Conservation (phyloP, 1,140 invertebrate genomes). For the Heliothis subflexa region DNA sequence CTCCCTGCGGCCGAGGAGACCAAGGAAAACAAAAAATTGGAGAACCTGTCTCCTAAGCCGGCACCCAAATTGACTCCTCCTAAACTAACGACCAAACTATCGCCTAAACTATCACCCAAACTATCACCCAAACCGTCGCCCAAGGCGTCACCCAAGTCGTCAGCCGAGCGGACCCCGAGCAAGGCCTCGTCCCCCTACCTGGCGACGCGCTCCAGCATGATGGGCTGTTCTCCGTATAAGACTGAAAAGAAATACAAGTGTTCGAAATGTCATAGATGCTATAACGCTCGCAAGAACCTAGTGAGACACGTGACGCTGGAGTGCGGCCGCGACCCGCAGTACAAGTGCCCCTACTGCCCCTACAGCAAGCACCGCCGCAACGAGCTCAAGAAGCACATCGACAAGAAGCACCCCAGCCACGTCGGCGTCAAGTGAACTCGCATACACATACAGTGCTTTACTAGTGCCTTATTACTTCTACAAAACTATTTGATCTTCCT, state of each 20-base stretch:
- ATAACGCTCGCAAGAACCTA: slow-evolving; percentile 87
- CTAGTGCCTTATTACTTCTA: slow-evolving; percentile 45
- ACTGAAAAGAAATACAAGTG: slow-evolving; percentile 82
- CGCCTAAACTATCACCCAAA: slow-evolving; percentile 8
- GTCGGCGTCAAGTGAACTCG: slow-evolving; percentile 47
- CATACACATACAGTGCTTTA: slow-evolving; percentile 42
- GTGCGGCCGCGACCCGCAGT: slow-evolving; percentile 89
- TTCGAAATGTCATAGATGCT: slow-evolving; percentile 86
- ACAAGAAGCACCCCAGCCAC: slow-evolving; percentile 82
- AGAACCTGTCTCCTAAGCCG: slow-evolving; percentile 12
- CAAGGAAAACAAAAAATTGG: slow-evolving; percentile 69
- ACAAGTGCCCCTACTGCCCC: slow-evolving; percentile 88
- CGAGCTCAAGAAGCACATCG: slow-evolving; percentile 87
- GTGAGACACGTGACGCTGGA: slow-evolving; percentile 89
- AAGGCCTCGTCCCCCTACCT: slow-evolving; percentile 62
- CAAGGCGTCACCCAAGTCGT: slow-evolving; percentile 15
- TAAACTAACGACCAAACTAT: neutral
- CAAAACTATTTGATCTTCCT: slow-evolving; percentile 72
- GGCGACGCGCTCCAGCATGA: slow-evolving; percentile 58
- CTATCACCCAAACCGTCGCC: neutral
- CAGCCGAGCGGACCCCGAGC: slow-evolving; percentile 15
- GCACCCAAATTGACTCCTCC: slow-evolving; percentile 15
- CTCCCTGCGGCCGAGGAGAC: slow-evolving; percentile 55
- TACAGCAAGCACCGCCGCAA: slow-evolving; percentile 85
- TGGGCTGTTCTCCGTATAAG: slow-evolving; percentile 81